phyloP scores from a whole-genome alignment of 2,113 vertebrate species.

The Microtus montanus region DNA sequence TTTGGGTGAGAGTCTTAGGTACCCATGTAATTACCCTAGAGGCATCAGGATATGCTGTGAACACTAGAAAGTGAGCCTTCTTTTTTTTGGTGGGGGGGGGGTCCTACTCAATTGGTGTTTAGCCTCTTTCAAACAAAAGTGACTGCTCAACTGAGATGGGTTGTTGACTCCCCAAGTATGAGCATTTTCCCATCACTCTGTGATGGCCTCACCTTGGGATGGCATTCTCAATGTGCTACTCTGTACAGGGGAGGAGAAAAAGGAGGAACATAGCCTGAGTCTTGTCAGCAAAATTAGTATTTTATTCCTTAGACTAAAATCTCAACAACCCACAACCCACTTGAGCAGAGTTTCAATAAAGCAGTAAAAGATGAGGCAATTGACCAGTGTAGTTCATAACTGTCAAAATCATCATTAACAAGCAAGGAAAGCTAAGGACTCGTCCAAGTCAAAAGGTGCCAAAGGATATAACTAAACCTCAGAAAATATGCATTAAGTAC shows the following conservation, averaged over 20 bases:
- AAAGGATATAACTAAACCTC: neutral
- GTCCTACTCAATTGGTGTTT: neutral
- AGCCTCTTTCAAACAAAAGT: conserved; percentile 12
- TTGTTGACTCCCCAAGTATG: neutral
- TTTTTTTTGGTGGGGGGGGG: too few relatives aligned
- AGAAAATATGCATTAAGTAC: neutral
- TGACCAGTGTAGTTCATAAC: neutral
- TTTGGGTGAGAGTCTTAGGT: neutral
- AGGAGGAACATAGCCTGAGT: neutral
- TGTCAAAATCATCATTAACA: neutral
- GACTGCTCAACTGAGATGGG: neutral
- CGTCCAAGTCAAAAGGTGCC: neutral
- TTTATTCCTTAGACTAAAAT: neutral
- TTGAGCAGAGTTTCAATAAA: neutral
- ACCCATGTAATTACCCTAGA: neutral
- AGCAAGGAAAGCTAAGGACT: neutral
- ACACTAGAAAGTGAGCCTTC: neutral
- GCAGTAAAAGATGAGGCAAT: neutral
- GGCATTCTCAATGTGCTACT: neutral
- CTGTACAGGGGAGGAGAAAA: neutral
- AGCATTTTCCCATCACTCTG: neutral
- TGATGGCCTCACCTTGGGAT: neutral
- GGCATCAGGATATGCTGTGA: neutral
- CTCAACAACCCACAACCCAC: neutral
- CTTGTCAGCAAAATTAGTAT: neutral